Evolutionary conservation across 1,140 invertebrate genomes (phyloP), one percentile per base, ranked within the genome.

Genomic region (Bombus soroeensis): DNA sequence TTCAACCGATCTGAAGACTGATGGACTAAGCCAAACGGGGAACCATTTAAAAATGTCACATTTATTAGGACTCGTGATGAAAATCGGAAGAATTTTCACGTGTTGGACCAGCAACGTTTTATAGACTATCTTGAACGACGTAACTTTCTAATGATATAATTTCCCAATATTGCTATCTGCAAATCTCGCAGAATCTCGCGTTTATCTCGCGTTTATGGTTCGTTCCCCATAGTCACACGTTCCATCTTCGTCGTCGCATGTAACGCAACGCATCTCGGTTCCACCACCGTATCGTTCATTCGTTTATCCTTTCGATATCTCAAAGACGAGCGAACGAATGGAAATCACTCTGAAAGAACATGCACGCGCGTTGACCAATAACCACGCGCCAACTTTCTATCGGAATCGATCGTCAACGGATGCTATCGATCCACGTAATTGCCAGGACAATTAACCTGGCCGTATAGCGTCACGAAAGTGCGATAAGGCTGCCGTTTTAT

Each of bases 401-500:
- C 68, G 62, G n/a, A 43, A 41, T 79, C 78, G 47, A 79, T 79
- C 83, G 59, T 78, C 32, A 57, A n/a, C 25, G 41, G 6, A 15
- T 25, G 34, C 53, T 18, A 76, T 76, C 59, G 81, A 87, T 84
- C 68, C 70, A 18, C 22, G 25, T 81, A 75, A 88, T 88, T 64
- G 79, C 64, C 75, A 28, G 70, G 25, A 53, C 89, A 73, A 83
- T 89, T 85, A 91, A 76, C 34, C 70, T 10, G 15, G 41, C 6
- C 41, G 64, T 43, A 59, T 75, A 64, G 53, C 77, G 53, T 86
- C 83, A 47, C 3, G 64, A 57, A 53, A 71, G 72, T n/a, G 71
- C 80, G 85, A 90, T 89, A 89, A 82, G 83, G 28, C 81, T 85
- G 74, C 64, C 70, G 71, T n/a, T 90, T 88, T 90, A 88, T 91